Evolutionary conservation across 1,140 invertebrate species (phyloP).

Genomic region (Zaprionus tsacasi): DNA sequence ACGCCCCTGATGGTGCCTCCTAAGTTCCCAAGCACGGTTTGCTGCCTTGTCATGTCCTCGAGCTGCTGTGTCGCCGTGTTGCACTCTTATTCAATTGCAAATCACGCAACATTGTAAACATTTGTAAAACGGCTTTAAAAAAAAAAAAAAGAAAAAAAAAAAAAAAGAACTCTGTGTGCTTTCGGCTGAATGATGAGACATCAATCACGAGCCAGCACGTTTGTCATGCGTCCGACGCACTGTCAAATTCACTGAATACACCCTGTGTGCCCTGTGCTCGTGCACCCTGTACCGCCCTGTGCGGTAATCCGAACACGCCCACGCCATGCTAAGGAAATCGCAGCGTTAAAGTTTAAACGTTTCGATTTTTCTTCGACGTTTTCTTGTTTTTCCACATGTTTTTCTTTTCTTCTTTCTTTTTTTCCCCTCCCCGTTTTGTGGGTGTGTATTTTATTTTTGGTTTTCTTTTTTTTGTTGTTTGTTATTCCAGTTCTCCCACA

Average conservation of each 20-base stretch:
- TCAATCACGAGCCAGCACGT: slow-evolving; percentile 73
- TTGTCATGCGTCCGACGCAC: slow-evolving; percentile 70
- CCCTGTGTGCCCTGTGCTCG: slow-evolving; percentile 17
- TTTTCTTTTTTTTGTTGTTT: slow-evolving; percentile 15
- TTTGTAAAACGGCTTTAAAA: slow-evolving; percentile 80
- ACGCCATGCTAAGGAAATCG: slow-evolving; percentile 40
- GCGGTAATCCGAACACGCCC: slow-evolving; percentile 25
- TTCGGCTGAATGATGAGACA: slow-evolving; percentile 76
- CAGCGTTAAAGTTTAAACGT: slow-evolving; percentile 67
- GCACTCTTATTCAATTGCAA: slow-evolving; percentile 77
- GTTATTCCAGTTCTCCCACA: slow-evolving; percentile 15
- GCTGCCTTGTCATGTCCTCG: slow-evolving; percentile 9
- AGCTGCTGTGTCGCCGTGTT: slow-evolving; percentile 12
- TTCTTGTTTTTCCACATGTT: slow-evolving; percentile 16
- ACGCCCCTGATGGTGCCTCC: slow-evolving; percentile 9
- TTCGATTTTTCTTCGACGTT: slow-evolving; percentile 60
- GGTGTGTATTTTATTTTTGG: slow-evolving; percentile 7
- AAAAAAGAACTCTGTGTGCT: slow-evolving; percentile 49
- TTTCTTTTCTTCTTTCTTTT: background rate
- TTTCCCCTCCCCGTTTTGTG: background rate
- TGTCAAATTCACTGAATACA: slow-evolving; percentile 73
- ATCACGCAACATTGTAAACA: slow-evolving; percentile 82
- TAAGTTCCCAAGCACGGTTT: slow-evolving; percentile 7
- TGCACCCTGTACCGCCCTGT: slow-evolving; percentile 1
- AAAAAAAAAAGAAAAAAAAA: slow-evolving; percentile 13